Conservation (phyloP, 2,797 vertebrate genomes). For the Hydrocynus forskahlii region DNA sequence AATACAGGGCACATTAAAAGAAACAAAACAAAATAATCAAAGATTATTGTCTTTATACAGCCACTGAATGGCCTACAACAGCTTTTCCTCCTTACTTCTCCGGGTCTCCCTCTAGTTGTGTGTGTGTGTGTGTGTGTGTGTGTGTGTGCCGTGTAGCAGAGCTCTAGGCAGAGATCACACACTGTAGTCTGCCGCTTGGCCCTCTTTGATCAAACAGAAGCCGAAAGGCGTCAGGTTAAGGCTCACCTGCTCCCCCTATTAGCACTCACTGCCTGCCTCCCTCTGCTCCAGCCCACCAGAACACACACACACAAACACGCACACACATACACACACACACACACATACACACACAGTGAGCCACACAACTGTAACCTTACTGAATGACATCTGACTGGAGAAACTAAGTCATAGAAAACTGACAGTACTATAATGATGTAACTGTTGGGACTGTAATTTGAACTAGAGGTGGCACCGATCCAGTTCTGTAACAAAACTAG, state of each 20-base stretch:
- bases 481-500: too few species aligned
- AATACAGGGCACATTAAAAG: not conserved
- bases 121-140: constrained; percentile 25
- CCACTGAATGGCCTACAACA: constrained; percentile 13
- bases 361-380: not conserved
- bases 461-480: not conserved
- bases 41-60: constrained; percentile 23
- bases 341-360: not conserved
- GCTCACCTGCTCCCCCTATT: constrained; percentile 49
- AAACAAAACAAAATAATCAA: constrained; percentile 5
- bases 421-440: not conserved
- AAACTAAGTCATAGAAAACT: not conserved
- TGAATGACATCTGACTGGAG: not conserved
- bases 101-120: not conserved
- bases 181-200: constrained; percentile 43
- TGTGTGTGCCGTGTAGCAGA: constrained; percentile 27
- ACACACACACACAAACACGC: constrained; percentile 12
- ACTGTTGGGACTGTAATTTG: not conserved
- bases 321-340: constrained; percentile 13
- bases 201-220: constrained; percentile 52
- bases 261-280: constrained; percentile 32
- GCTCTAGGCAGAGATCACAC: constrained; percentile 51
- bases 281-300: constrained; percentile 9
- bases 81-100: constrained; percentile 26
- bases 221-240: constrained; percentile 43